These are phyloP conservation scores for Bhutanitis thaidina DNA, from an alignment of 2,888 invertebrate genomes.

Conservation along the genomic window DNA sequence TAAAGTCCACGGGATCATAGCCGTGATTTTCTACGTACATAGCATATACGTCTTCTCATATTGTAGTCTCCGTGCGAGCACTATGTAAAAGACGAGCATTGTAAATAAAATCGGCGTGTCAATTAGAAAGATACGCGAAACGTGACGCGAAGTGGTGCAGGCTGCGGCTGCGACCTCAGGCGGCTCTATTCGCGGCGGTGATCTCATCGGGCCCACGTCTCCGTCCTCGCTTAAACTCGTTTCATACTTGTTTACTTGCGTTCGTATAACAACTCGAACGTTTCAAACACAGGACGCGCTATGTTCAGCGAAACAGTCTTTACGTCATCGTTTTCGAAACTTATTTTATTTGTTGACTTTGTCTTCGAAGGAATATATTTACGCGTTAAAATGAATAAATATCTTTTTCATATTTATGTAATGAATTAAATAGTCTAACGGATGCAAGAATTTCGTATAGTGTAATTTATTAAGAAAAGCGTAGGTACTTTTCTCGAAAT, in stretches of 20 bases:
- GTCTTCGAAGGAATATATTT: too few relatives aligned
- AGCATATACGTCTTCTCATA: constrained; percentile 36
- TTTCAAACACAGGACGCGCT: constrained; percentile 59
- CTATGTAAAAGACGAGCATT: constrained; percentile 41
- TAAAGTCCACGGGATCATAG: too few relatives aligned
- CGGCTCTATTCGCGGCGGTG: constrained; percentile 65
- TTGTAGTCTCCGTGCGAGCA: constrained; percentile 26
- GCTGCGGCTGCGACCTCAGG: constrained; percentile 68
- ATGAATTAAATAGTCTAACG: too few relatives aligned
- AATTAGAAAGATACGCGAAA: constrained; percentile 72
- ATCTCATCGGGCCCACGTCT: constrained; percentile 67
- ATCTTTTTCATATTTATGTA: too few relatives aligned
- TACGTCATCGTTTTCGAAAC: constrained; percentile 47
- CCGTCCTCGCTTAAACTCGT: constrained; percentile 77
- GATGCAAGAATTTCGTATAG: too few relatives aligned
- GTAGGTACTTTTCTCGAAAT: too few relatives aligned
- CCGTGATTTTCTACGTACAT: constrained; percentile 16
- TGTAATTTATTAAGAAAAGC: too few relatives aligned
- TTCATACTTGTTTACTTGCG: constrained; percentile 73
- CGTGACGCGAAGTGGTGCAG: constrained; percentile 66
- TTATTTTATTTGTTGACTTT: too few relatives aligned
- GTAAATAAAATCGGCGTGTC: constrained; percentile 59
- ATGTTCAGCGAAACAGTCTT: constrained; percentile 43
- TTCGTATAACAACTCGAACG: constrained; percentile 61
- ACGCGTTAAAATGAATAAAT: too few relatives aligned